Percentiles rank a stretch among this genome's conserved stretches.
Conservation (phyloP, 2,888 invertebrate species). For the Trachelus iudaicus region DNA sequence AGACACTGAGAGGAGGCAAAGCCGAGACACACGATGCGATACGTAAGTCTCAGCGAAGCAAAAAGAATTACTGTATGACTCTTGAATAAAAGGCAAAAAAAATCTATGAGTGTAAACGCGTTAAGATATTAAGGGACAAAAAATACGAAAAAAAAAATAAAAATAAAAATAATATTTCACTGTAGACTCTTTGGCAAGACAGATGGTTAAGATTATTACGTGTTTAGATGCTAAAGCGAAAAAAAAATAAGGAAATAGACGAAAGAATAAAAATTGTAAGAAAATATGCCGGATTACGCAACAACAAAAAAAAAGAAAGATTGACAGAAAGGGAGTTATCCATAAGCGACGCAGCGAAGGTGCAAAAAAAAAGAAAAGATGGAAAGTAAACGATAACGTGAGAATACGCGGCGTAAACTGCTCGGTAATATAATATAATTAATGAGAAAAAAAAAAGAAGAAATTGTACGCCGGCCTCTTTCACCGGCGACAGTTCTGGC, state of each 20-base stretch:
- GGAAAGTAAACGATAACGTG: conserved; percentile 16
- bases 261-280: conserved; percentile 15
- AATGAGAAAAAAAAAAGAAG: conserved; percentile 18
- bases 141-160: conserved; percentile 23
- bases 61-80: conserved; percentile 54
- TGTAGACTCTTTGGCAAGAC: conserved; percentile 29
- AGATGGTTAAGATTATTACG: conserved; percentile 25
- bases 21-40: conserved; percentile 33
- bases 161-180: conserved; percentile 18
- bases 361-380: neutral
- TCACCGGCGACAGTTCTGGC: neutral
- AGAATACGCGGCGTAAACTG: conserved; percentile 26
- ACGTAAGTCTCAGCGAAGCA: conserved; percentile 28
- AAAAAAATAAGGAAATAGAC: conserved; percentile 15
- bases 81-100: conserved; percentile 42
- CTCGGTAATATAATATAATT: conserved; percentile 25
- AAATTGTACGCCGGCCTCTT: conserved; percentile 10
- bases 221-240: conserved; percentile 38
- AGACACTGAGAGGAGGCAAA: conserved; percentile 10
- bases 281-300: conserved; percentile 5
- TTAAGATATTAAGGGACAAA: conserved; percentile 42
- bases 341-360: conserved; percentile 25
- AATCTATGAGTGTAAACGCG: conserved; percentile 61
- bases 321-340: conserved; percentile 22
- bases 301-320: conserved; percentile 13